Evolutionary conservation across 2,797 vertebrate genomes (phyloP).

Genomic region (Florisuga fusca): DNA sequence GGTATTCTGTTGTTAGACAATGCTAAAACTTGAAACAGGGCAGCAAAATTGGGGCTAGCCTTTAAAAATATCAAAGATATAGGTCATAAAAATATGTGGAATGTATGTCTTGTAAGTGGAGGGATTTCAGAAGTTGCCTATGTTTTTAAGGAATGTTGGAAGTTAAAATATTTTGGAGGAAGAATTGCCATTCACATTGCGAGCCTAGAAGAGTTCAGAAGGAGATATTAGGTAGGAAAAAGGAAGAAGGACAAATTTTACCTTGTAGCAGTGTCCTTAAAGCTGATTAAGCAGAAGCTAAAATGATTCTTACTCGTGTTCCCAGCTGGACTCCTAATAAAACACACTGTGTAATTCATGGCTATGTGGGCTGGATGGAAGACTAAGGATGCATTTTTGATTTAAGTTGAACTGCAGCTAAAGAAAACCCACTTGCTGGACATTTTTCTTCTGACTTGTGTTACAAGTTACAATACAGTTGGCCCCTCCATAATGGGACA

Average conservation of each 20-base stretch:
- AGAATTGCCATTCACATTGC: not conserved
- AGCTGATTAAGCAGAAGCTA: not conserved
- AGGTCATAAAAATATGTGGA: not conserved
- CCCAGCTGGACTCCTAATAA: accelerated
- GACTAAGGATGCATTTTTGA: not conserved
- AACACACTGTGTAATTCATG: not conserved
- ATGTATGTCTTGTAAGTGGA: not conserved
- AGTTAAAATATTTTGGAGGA: not conserved
- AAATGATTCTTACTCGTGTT: not conserved
- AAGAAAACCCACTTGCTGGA: not conserved
- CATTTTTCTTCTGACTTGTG: not conserved
- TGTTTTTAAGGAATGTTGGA: not conserved
- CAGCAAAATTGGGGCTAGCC: not conserved
- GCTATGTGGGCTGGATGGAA: not conserved
- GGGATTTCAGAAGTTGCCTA: not conserved
- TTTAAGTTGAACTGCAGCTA: not conserved
- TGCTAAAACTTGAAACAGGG: not conserved
- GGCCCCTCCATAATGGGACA: not conserved
- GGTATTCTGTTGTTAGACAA: not conserved
- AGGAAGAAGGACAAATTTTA: not conserved
- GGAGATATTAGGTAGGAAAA: not conserved
- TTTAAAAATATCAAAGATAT: not conserved
- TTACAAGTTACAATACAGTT: not conserved
- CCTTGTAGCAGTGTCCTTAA: not conserved
- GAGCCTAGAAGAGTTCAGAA: not conserved